Percentiles rank a stretch among this genome's conserved stretches.
phyloP scores from a whole-genome alignment of 2,888 invertebrate species.

The Portevinia maculata region DNA sequence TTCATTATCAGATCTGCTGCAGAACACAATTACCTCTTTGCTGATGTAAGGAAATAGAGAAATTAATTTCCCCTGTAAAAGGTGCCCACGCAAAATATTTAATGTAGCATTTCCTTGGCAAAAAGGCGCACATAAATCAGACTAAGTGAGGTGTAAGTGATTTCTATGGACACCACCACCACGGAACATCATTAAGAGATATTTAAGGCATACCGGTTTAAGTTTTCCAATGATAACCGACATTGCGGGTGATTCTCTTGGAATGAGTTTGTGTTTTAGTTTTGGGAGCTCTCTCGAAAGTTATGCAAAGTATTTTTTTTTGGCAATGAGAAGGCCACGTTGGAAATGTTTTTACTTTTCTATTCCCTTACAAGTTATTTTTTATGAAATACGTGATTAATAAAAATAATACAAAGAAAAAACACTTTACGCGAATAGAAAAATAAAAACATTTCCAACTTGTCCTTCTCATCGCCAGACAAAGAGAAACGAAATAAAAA shows the following conservation, averaged over 20 bases:
- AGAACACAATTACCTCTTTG: not conserved
- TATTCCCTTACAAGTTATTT: no score
- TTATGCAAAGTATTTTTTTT: constrained; percentile 11
- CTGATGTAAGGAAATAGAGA: not conserved
- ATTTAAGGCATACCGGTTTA: not conserved
- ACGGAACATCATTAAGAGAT: not conserved
- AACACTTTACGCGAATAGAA: no score
- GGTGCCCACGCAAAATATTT: constrained; percentile 1
- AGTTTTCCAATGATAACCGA: not conserved
- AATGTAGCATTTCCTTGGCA: not conserved
- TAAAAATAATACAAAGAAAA: no score
- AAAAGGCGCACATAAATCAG: not conserved
- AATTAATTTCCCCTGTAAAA: not conserved
- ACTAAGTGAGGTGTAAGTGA: constrained; percentile 9
- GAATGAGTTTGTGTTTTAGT: constrained; percentile 12
- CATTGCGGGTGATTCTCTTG: constrained; percentile 9
- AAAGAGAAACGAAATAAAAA: no score
- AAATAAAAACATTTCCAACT: no score
- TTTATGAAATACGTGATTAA: no score
- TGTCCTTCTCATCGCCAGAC: no score
- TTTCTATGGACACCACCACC: constrained; percentile 9
- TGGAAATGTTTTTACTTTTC: no score
- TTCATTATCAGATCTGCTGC: not conserved
- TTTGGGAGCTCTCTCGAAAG: not conserved
- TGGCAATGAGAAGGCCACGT: no score